Percentiles rank a stretch among this genome's conserved stretches.
phyloP scores from a whole-genome alignment of 2,113 vertebrate species.

The Barnardius zonarius region DNA sequence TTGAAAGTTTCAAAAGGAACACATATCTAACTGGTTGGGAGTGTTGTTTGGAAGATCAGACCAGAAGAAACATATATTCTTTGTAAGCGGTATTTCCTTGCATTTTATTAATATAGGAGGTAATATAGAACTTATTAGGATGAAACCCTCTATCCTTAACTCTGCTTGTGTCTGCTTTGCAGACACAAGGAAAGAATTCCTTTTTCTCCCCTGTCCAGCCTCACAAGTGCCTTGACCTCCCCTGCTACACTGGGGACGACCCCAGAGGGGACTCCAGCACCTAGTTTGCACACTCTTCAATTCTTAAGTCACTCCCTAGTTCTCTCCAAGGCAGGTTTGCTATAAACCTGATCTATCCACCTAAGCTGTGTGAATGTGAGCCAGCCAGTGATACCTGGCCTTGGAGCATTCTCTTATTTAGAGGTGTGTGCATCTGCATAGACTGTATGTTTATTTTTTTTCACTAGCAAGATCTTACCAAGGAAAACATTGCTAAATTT shows the following conservation, averaged over 20 bases:
- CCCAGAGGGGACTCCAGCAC: background rate
- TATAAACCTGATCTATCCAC: background rate
- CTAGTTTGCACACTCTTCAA: background rate
- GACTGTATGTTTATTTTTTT: background rate
- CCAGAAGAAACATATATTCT: background rate
- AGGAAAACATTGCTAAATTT: background rate
- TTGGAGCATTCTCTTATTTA: background rate
- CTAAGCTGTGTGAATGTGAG: background rate
- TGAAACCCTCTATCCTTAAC: background rate
- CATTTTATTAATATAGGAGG: background rate
- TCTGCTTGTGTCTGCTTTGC: background rate
- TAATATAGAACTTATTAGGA: background rate
- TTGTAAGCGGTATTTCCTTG: background rate
- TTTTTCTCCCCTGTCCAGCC: background rate
- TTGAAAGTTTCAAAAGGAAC: background rate
- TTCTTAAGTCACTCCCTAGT: background rate
- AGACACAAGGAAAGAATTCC: too few species aligned
- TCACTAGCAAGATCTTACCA: background rate
- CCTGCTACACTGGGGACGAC: accelerated
- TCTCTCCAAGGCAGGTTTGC: background rate
- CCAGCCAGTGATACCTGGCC: background rate
- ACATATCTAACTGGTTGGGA: background rate
- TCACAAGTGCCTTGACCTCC: background rate
- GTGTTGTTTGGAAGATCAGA: background rate
- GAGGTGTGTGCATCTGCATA: background rate